Evolutionary conservation across 2,888 invertebrate genomes (phyloP).

Genomic region (Drosophila longiperda): DNA sequence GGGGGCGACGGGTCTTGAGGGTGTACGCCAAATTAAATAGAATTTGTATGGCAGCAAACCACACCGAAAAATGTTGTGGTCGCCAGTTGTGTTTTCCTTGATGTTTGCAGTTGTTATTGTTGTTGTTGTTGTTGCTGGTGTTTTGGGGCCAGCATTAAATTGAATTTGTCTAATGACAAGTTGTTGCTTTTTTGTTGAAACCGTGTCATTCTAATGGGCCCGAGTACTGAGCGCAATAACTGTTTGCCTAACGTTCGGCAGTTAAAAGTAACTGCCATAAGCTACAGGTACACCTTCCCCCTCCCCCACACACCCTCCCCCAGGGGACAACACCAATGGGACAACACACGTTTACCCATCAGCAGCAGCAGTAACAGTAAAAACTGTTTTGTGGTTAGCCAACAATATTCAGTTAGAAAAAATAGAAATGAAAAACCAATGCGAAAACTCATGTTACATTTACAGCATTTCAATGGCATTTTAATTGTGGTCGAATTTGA

Average conservation of each 20-base stretch:
- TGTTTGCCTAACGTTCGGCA: conserved; percentile 75
- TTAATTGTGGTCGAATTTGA: conserved; percentile 64
- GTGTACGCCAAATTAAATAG: conserved; percentile 74
- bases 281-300: conserved; percentile 63
- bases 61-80: conserved; percentile 78
- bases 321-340: conserved; percentile 11
- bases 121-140: conserved; percentile 31
- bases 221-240: conserved; percentile 74
- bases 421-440: conserved; percentile 8
- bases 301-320: conserved; percentile 12
- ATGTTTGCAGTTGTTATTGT: background rate
- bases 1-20: conserved; percentile 3
- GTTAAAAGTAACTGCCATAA: conserved; percentile 75
- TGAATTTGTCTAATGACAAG: conserved; percentile 80
- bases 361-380: conserved; percentile 15
- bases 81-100: conserved; percentile 37
- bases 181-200: conserved; percentile 59
- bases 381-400: conserved; percentile 38
- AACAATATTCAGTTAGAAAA: conserved; percentile 7
- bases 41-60: conserved; percentile 76
- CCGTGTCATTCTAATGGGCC: conserved; percentile 72
- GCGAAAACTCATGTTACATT: conserved; percentile 45
- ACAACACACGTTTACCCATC: conserved; percentile 26
- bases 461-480: conserved; percentile 59
- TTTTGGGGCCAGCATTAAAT: conserved; percentile 66